A percentile compares a stretch with the other conserved stretches of the same genome.
phyloP scores from a whole-genome alignment of 53 echinoderm and acorn worm species.

The Apostichopus leukothele region DNA sequence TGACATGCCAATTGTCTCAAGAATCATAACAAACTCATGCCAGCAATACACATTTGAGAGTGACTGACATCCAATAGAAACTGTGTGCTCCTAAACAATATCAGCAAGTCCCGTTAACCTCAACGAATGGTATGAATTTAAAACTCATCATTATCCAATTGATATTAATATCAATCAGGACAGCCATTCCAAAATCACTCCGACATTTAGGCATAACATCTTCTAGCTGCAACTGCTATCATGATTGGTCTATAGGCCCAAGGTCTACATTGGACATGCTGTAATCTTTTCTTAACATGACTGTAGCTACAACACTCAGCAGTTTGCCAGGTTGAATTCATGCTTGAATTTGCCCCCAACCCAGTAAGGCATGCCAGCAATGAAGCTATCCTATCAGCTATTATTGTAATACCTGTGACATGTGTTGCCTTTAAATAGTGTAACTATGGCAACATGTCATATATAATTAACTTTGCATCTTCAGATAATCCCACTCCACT shows the following conservation, averaged over 20 bases:
- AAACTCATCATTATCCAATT: neutral
- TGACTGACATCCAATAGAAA: no score
- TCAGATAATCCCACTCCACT: neutral
- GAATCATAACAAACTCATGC: no score
- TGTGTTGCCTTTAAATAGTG: slow-evolving; percentile 22
- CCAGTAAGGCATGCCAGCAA: slow-evolving; percentile 2
- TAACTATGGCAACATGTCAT: slow-evolving; percentile 24
- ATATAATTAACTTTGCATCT: neutral
- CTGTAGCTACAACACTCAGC: no score
- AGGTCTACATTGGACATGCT: neutral
- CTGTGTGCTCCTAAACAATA: no score
- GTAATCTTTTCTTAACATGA: no score
- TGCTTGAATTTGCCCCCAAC: slow-evolving; percentile 24
- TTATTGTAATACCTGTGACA: slow-evolving; percentile 10
- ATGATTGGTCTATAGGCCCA: neutral
- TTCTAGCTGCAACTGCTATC: neutral
- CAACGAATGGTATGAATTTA: no score
- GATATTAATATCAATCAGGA: neutral
- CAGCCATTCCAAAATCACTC: neutral
- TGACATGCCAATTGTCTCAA: no score
- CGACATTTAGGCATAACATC: neutral
- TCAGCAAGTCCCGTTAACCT: no score
- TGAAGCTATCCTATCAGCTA: neutral
- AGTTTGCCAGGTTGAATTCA: neutral
- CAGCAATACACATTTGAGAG: no score